Evolutionary conservation across 2,113 vertebrate genomes (phyloP), one percentile per base, ranked within the genome.

Genomic region (Dipodomys stephensi): DNA sequence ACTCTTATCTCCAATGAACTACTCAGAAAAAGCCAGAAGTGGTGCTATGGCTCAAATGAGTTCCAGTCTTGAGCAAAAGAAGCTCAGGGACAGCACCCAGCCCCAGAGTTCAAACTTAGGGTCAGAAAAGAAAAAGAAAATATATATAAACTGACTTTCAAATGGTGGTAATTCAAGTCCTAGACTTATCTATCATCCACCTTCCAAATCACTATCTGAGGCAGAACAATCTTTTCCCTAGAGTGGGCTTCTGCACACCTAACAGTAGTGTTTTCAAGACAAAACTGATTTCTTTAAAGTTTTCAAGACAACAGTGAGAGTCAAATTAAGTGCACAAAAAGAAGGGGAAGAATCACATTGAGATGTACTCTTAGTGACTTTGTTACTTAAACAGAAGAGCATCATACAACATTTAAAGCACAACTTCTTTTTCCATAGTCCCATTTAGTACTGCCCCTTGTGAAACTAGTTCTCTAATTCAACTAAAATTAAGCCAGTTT

Each of bases 261-360:
- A 19, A 11, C 65, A 67, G 32, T 23, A 83, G n/a, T 22, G 4
- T 79, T 80, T n/a, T 86, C 49, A 89, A 81, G 68, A 10, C 19
- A 18, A 10, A 67, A 65, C 32, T 30, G n/a, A 0, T 68, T 79
- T 3, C 46, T 73, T 44, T 53, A 28, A 25, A 44, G 18, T 18
- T 35, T 46, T 77, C 27, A 30, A 68, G 19, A 53, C 10, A n/a
- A 32, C 18, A 25, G 2, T 11, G 46, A 39, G 32, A 7, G 28
- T 15, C 72, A 90, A 73, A 76, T 72, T 76, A 69, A 27, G 76
- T 65, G 72, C 71, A 53, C 57, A 62, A 62, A 79, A 23, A n/a
- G 65, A 93, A 80, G 39, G n/a, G 22, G 32, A 68, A n/a, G 53
- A 93, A 83, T 86, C 49, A 76, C 39, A 76, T 64, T 49, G 64